Evolutionary conservation across 1,140 invertebrate genomes (phyloP).

Genomic region (Drosophila rufa): DNA sequence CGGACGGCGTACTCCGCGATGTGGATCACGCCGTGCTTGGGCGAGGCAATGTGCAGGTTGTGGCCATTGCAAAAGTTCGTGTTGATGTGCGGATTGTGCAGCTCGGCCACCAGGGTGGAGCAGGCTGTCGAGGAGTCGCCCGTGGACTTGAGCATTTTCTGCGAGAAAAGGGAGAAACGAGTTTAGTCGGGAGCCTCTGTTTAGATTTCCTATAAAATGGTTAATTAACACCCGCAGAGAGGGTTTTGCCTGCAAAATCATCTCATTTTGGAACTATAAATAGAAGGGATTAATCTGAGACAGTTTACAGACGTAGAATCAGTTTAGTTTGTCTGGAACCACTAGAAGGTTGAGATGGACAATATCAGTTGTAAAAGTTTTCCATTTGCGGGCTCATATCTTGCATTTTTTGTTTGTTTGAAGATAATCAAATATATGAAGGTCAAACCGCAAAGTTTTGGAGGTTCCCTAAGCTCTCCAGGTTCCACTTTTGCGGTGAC

Average conservation of each 20-base stretch:
- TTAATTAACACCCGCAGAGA: background rate
- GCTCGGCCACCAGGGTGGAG: conserved; percentile 87
- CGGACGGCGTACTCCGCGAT: conserved; percentile 86
- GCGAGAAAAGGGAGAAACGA: background rate
- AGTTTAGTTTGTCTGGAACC: background rate
- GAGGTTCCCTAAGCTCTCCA: background rate
- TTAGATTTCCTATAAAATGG: background rate
- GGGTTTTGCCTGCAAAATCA: background rate
- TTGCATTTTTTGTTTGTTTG: no score
- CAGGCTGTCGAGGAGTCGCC: conserved; percentile 89
- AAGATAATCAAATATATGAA: background rate
- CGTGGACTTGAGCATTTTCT: conserved; percentile 83
- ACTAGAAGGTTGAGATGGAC: background rate
- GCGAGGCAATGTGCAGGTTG: conserved; percentile 86
- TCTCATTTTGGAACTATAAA: background rate
- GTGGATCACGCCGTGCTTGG: conserved; percentile 86
- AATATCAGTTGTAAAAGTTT: background rate
- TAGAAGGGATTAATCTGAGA: no score
- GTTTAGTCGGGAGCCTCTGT: background rate
- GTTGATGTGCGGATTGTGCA: conserved; percentile 88
- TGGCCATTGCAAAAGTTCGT: conserved; percentile 83
- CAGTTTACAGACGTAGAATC: background rate
- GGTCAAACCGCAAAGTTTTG: background rate
- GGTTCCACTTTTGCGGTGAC: background rate
- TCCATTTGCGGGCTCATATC: background rate